Evolutionary conservation across 2,888 invertebrate genomes (phyloP).

Genomic region (Sisyra nigra): DNA sequence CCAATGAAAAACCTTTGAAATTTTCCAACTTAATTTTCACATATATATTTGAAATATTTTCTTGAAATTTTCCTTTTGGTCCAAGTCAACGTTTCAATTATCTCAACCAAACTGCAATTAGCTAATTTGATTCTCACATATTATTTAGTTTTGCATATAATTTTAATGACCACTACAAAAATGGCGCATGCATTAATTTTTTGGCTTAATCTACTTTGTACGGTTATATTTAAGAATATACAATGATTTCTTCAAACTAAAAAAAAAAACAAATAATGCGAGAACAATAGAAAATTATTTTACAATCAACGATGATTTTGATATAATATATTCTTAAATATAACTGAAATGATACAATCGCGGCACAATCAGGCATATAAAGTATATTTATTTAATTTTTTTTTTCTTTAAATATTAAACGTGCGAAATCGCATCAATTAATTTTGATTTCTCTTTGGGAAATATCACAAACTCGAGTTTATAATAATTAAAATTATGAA

Average conservation of each 20-base stretch:
- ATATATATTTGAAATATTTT: no score
- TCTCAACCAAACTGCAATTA: no score
- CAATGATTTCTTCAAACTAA: no score
- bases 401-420: constrained; percentile 6
- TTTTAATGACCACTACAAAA: no score
- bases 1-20: no score
- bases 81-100: no score
- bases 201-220: background rate
- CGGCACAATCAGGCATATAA: constrained; percentile 9
- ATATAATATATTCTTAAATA: background rate
- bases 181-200: no score
- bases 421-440: constrained; percentile 6
- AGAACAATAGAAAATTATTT: no score
- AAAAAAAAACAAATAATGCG: background rate
- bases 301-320: background rate
- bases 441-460: background rate
- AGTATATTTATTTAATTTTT: constrained; percentile 1
- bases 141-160: no score
- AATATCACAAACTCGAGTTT: constrained; percentile 9
- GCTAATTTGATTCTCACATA: no score
- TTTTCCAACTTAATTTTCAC: no score
- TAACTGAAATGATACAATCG: background rate
- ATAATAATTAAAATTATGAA: constrained; percentile 1
- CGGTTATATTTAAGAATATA: background rate
- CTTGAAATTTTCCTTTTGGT: no score